Base-by-base conservation (phyloP, 2,888 invertebrate species). In the Quadriops clusia region DNA sequence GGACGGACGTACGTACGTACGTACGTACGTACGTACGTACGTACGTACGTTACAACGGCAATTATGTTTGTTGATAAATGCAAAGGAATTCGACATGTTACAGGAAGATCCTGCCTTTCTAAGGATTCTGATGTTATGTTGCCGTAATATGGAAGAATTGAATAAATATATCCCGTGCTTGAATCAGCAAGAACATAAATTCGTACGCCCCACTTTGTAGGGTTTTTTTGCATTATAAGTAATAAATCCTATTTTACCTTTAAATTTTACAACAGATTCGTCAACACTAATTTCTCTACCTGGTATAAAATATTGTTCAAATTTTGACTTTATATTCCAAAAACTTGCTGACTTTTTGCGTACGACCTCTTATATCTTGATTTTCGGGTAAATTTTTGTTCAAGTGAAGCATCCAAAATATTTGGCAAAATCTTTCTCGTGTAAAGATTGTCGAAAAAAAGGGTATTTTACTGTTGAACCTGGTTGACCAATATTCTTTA, bases 351-450 rank as follows among this genome's bases (percentile, higher is more conserved):
- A 25, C 32, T 15, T 11, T 17, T 15, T 17, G 26, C 16, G 13
- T 22, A 17, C 30, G 26, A 13, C 30, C 35, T 17, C 28, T 17
- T 8, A 32, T 10, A 11, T 23, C 11, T 2, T 4, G 9, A 24
- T 17, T 13, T 3, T 3, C 12, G 10, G 30, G 25, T 8, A 17
- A 10, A 10, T 14, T 6, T 30, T 17, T 15, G 27, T 27, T 33
- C 23, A 40, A 32, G 33, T 40, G 36, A 5, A 41, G 20, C 27
- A 32, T 32, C 32, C 32, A 39, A 12, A 37, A 41, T 30, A 41
- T 37, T 38, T 40, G 38, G 8, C n/a, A 23, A 21, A 43, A 43
- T 29, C 39, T 17, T 8, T 39, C 30, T 32, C 37, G 34, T 23
- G 14, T 32, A 14, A 44, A 43, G 14, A 21, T 18, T 4, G 38